Conservation (phyloP, 2,113 vertebrate species). For the Neoarius graeffei region DNA sequence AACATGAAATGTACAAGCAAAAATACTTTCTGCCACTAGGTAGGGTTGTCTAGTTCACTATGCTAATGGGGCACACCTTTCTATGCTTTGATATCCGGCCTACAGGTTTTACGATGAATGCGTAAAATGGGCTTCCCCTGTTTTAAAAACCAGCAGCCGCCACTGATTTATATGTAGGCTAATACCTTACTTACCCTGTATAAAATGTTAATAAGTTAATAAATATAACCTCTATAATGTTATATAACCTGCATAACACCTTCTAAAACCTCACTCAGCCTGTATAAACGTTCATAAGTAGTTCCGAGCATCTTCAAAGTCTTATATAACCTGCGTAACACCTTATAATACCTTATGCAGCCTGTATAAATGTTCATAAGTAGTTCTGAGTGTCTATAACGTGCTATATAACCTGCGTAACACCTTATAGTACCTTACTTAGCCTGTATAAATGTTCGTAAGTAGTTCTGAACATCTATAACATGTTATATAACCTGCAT, state of each 20-base stretch:
- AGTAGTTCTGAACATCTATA: neutral
- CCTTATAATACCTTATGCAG: neutral
- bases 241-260: neutral
- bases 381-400: neutral
- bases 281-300: neutral
- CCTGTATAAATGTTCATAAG: neutral
- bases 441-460: neutral
- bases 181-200: no score
- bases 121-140: no score
- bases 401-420: neutral
- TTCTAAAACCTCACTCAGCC: neutral
- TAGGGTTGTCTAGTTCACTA: no score
- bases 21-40: no score
- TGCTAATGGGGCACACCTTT: no score
- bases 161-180: neutral
- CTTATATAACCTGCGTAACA: neutral
- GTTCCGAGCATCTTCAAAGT: neutral
- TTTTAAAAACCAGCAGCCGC: no score
- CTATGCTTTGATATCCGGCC: no score
- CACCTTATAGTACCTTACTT: neutral
- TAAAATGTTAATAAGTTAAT: neutral
- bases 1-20: no score
- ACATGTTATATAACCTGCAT: neutral
- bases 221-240: neutral
- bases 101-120: no score